Evolutionary conservation across 2,888 invertebrate species (phyloP), one percentile per base, ranked within the genome.

Genomic region (Hirtodrosophila histrioides): DNA sequence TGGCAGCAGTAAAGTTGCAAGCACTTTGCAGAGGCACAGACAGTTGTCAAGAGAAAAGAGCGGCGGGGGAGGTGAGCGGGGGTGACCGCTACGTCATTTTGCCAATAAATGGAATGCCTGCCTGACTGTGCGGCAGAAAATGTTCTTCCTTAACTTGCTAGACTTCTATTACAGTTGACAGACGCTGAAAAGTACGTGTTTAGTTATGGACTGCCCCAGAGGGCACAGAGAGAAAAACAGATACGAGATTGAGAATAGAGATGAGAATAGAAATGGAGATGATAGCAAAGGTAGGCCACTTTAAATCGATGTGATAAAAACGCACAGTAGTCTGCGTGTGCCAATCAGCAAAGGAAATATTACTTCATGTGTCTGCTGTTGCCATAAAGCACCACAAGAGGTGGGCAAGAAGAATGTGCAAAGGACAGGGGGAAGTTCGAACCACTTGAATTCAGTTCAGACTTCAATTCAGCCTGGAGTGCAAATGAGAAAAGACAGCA

Each of bases 401-500:
- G 43, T 45, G 33, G 35, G n/a, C 17, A 31, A 41, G 31, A 9
- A 57, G 53, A 45, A 45, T 55, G 41, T 55, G 35, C 12, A 7
- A 56, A 60, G 58, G 60, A 60, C 58, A 54, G 58, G 40, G 33
- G 27, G 27, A 35, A 48, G 31, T 27, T 51, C 51, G 6, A 61
- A 62, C 54, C 69, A 77, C 80, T 82, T 69, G 75, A 82, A 73
- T 56, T 46, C 37, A 48, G 49, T 61, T 56, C 53, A 23, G 46
- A 45, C 51, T 60, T 68, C 58, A 49, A 56, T 55, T 36, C 44
- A 11, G 71, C 44, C 69, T 79, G 68, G 51, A 85, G 84, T 85
- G 84, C 71, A 85, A 85, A 86, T 86, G 84, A 86, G 84, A 80
- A 84, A 80, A 73, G 67, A 66, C 78, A 69, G 54, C 60, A 62